Percentiles rank a stretch among this genome's conserved stretches.
Evolutionary conservation across 2,888 invertebrate genomes (phyloP).

Genomic region (Callinectes sapidus): DNA sequence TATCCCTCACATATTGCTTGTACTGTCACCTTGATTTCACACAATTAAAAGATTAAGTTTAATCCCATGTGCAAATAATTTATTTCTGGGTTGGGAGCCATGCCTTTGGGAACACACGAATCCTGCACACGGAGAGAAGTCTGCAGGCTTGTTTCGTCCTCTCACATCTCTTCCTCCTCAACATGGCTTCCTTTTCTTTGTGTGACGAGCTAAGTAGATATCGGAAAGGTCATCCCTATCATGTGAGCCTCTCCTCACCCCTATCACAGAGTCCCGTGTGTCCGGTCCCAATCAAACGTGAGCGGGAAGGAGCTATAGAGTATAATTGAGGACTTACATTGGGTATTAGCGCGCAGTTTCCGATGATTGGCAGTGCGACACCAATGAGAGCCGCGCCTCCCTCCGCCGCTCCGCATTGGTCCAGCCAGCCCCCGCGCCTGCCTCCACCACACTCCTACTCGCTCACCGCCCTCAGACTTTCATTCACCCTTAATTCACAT

Average conservation of each 20-base stretch:
- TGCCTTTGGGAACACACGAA: not conserved
- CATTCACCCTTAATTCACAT: not conserved
- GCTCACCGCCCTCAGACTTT: slow-evolving; percentile 43
- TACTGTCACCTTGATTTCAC: too few species aligned
- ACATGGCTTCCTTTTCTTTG: slow-evolving; percentile 64
- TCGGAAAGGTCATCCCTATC: not conserved
- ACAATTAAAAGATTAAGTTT: too few species aligned
- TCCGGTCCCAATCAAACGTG: slow-evolving; percentile 70
- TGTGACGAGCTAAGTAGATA: not conserved
- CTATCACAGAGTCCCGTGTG: not conserved
- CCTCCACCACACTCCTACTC: slow-evolving; percentile 35
- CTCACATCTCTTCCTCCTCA: slow-evolving; percentile 32
- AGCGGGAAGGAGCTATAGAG: slow-evolving; percentile 72
- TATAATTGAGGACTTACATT: slow-evolving; percentile 73
- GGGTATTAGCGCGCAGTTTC: slow-evolving; percentile 72
- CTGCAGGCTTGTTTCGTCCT: not conserved
- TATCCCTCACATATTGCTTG: too few species aligned
- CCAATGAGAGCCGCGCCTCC: slow-evolving; percentile 72
- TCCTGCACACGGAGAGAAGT: not conserved
- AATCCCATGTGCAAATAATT: too few species aligned
- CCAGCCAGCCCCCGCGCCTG: slow-evolving; percentile 57
- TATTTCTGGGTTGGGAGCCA: too few species aligned
- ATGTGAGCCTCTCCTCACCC: not conserved
- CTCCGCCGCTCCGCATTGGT: slow-evolving; percentile 70
- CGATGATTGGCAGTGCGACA: slow-evolving; percentile 73